Evolutionary conservation across 37 sponge, comb jelly and placozoan species (phyloP), one percentile per base, ranked within the genome.

Genomic region (Hexactinellida sp.): DNA sequence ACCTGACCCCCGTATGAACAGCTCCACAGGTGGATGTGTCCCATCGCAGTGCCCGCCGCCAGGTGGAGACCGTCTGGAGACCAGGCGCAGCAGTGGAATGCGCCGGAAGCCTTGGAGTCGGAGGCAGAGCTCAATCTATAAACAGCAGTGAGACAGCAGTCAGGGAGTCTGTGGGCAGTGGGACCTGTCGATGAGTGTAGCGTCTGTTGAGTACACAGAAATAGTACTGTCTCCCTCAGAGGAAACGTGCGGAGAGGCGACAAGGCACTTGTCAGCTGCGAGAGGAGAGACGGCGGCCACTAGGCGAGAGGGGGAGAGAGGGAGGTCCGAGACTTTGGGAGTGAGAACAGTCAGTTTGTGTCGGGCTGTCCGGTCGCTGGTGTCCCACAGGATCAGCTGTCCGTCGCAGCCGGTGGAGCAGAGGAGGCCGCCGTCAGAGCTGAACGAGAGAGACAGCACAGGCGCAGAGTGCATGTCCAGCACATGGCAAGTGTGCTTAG

Each of bases 81-180:
- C 76, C 76, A 63, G 34, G 28, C 21, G 76, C 76, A 63, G 76
- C 76, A 63, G 5, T 63, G 76, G 76, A 63, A 63, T n/a, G 30
- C 34, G 3, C 76, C 76, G 13, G 76, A 63, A 63, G 76, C 3
- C 34, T 1, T n/a, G 76, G 76, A 25, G 76, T 63, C 30, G 5
- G 76, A 3, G 34, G 21, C 34, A 63, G 76, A 63, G 76, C 5
- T 63, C 47, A 41, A 41, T 41, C 47, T 41, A 16, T n/a, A n/a
- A n/a, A n/a, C n/a, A n/a, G n/a, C n/a, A n/a, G n/a, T n/a, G n/a
- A n/a, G n/a, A n/a, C n/a, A n/a, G n/a, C n/a, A n/a, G n/a, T n/a
- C n/a, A n/a, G n/a, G n/a, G n/a, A n/a, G n/a, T n/a, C n/a, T n/a
- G n/a, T n/a, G n/a, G n/a, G n/a, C n/a, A n/a, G n/a, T n/a, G n/a